These are phyloP conservation scores for Theretra japonica DNA, from an alignment of 2,888 invertebrate genomes.

Conservation along the genomic window DNA sequence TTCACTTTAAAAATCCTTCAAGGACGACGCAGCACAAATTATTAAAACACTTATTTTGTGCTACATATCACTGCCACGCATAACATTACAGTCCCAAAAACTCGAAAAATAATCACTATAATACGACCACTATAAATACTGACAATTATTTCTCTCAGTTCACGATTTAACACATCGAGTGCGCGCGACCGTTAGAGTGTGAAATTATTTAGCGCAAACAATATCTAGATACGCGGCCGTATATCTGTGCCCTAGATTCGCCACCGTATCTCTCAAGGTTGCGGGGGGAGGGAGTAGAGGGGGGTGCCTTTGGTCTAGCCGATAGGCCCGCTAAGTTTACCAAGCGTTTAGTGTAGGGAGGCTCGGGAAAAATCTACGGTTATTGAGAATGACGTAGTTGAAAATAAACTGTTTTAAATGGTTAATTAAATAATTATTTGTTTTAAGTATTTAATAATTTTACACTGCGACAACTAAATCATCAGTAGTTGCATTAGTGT, in stretches of 20 bases:
- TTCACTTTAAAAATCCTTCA: no score
- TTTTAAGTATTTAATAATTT: no score
- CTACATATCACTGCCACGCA: neutral
- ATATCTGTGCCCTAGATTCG: conserved; percentile 64
- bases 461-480: no score
- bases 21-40: no score
- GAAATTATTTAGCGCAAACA: conserved; percentile 34
- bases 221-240: conserved; percentile 40
- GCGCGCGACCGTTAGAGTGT: conserved; percentile 4
- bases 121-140: neutral
- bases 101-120: neutral
- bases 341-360: neutral
- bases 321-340: conserved; percentile 30
- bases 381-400: neutral
- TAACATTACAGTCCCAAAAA: neutral
- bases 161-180: neutral
- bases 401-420: no score
- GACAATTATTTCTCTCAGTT: neutral
- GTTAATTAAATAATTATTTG: no score
- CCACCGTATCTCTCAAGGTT: conserved; percentile 63
- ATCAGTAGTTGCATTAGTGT: no score
- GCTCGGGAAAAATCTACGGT: neutral
- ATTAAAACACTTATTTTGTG: no score
- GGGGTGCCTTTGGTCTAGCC: conserved; percentile 41
- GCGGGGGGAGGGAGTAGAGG: conserved; percentile 35